These are phyloP conservation scores for Brachionus paranguensis DNA, from an alignment of 1,140 invertebrate species.

Conservation along the genomic window DNA sequence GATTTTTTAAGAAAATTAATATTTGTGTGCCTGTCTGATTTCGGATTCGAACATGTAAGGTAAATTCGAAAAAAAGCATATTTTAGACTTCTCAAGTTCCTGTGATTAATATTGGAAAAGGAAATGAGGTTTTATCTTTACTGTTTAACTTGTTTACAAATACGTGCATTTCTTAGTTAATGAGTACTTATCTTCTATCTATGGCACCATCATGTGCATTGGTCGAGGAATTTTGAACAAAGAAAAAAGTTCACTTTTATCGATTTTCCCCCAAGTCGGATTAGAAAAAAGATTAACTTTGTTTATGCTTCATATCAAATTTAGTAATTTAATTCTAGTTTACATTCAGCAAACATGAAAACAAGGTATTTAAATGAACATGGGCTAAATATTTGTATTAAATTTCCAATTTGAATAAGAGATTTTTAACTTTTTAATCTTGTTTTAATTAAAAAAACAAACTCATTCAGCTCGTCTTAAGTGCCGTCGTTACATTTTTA, in stretches of 20 bases:
- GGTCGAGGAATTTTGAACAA: not conserved
- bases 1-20: constrained; percentile 3
- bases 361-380: not conserved
- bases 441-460: not conserved
- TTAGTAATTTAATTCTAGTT: not conserved
- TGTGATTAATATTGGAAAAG: not conserved
- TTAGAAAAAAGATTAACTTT: not conserved
- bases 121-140: not conserved
- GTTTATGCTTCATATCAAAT: not conserved
- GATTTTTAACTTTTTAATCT: constrained; percentile 2
- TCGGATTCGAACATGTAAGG: not conserved
- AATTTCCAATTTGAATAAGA: not conserved
- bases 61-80: not conserved
- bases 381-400: not conserved
- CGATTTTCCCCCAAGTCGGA: not conserved
- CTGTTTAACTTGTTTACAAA: not conserved
- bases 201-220: not conserved
- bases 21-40: not conserved
- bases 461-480: not conserved
- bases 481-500: not conserved
- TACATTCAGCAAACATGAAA: not conserved
- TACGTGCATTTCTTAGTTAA: not conserved
- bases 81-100: not conserved
- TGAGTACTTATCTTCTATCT: not conserved
- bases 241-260: not conserved